Evolutionary conservation across 1,140 invertebrate genomes (phyloP).

Genomic region (Drosophila dunni): DNA sequence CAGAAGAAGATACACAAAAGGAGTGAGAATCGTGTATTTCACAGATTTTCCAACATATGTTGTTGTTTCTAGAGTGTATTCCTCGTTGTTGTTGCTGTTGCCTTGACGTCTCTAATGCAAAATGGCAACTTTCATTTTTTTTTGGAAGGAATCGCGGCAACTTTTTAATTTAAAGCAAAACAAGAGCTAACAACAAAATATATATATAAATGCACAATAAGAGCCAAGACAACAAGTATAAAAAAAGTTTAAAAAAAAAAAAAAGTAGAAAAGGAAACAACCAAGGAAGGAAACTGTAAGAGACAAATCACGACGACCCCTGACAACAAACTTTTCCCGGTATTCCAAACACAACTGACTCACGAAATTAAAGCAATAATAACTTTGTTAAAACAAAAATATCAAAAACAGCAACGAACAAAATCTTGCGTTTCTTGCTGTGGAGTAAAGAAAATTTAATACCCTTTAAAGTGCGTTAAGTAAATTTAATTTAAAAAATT

Average conservation of each 20-base stretch:
- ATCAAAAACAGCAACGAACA: not conserved
- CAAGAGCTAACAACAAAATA: conserved; percentile 27
- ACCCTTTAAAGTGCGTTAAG: not conserved
- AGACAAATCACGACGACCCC: conserved; percentile 49
- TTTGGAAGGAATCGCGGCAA: conserved; percentile 39
- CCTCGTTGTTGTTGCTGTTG: conserved; percentile 9
- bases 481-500: not conserved
- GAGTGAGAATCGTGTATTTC: conserved; percentile 27
- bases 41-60: conserved; percentile 39
- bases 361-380: conserved; percentile 81
- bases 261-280: not conserved
- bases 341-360: conserved; percentile 64
- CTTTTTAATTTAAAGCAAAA: conserved; percentile 74
- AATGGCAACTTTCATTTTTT: conserved; percentile 31
- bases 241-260: not conserved
- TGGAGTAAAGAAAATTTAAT: not conserved
- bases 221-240: not conserved
- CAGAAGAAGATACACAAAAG: conserved; percentile 12
- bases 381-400: conserved; percentile 66
- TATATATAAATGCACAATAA: conserved; percentile 4
- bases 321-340: conserved; percentile 38
- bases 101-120: conserved; percentile 33
- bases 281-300: conserved; percentile 12
- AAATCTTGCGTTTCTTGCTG: not conserved
- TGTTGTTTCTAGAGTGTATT: conserved; percentile 4